A percentile compares a stretch with the other conserved stretches of the same genome.
phyloP scores from a whole-genome alignment of 1,140 invertebrate species.

The Phthorimaea operculella region DNA sequence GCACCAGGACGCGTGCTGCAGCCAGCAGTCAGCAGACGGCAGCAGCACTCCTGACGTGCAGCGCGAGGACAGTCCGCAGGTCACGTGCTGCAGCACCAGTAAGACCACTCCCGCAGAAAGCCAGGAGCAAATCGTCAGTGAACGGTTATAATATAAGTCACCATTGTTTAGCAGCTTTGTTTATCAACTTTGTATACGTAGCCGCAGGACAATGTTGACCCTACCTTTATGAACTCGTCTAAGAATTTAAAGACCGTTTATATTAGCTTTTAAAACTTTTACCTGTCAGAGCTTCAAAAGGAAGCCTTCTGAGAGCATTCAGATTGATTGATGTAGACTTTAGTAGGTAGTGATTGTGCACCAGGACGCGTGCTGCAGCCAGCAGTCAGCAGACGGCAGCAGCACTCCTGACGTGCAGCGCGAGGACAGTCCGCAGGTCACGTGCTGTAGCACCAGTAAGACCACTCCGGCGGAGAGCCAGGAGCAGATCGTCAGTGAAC shows the following conservation, averaged over 20 bases:
- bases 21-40: constrained; percentile 10
- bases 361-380: constrained; percentile 22
- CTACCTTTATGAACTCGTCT: too few species aligned
- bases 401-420: constrained; percentile 16
- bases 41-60: constrained; percentile 11
- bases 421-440: constrained; percentile 47
- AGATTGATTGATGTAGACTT: too few species aligned
- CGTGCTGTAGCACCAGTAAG: constrained; percentile 42
- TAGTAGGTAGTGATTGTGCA: constrained; percentile 26
- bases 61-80: constrained; percentile 46
- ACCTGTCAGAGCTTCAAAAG: too few species aligned
- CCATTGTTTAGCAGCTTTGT: too few species aligned
- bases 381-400: constrained; percentile 7
- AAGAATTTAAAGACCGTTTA: too few species aligned
- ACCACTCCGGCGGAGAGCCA: constrained; percentile 38
- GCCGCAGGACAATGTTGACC: too few species aligned
- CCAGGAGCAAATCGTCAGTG: constrained; percentile 45
- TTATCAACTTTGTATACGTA: too few species aligned
- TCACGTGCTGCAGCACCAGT: constrained; percentile 44
- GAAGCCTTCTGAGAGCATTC: too few species aligned
- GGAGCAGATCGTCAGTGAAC: constrained; percentile 37
- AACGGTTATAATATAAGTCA: constrained; percentile 12
- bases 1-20: constrained; percentile 26
- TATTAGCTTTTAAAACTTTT: too few species aligned
- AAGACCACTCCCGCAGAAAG: constrained; percentile 36